These are phyloP conservation scores for Malurus alboscapulatus DNA, from an alignment of 2,113 vertebrate species.

Conservation along the genomic window DNA sequence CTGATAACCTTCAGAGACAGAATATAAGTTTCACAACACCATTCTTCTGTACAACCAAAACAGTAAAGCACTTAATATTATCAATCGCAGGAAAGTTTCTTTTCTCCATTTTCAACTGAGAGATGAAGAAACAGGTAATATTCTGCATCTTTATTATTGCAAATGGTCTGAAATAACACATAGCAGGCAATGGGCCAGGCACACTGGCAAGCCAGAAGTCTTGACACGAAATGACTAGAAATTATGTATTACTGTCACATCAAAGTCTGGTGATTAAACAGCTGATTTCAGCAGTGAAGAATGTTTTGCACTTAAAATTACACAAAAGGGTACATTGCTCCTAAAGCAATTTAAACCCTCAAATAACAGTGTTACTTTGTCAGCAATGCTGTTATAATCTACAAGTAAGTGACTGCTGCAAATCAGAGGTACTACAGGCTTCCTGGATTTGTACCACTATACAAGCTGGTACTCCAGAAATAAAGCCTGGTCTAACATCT, in stretches of 20 bases:
- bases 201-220: background rate
- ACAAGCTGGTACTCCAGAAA: background rate
- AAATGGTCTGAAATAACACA: background rate
- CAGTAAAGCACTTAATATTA: background rate
- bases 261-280: background rate
- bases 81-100: background rate
- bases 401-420: background rate
- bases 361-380: background rate
- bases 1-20: conserved; percentile 86
- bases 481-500: background rate
- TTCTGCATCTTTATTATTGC: background rate
- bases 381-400: background rate
- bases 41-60: background rate
- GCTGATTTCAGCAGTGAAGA: background rate
- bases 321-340: background rate
- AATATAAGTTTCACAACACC: background rate
- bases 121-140: background rate
- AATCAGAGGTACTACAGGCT: background rate
- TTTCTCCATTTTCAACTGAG: background rate
- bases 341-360: background rate
- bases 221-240: background rate
- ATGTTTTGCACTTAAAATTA: background rate
- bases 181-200: background rate
- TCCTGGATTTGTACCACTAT: background rate
- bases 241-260: background rate